phyloP scores from a whole-genome alignment of 2,113 vertebrate genomes.

The Melanocharis versteri region DNA sequence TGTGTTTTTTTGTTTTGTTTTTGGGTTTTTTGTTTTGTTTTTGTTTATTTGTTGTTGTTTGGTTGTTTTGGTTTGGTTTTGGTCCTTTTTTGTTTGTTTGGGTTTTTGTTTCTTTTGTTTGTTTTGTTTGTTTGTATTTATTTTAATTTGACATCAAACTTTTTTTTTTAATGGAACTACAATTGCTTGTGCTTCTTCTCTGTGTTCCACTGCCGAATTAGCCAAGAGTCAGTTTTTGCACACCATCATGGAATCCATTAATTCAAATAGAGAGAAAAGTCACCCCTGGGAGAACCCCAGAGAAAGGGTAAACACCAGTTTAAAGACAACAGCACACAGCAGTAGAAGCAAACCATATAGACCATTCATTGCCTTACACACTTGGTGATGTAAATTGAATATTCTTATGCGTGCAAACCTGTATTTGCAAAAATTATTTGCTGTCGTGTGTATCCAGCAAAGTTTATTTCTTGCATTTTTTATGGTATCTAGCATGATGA shows the following conservation, averaged over 20 bases:
- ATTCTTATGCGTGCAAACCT: neutral
- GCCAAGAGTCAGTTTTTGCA: neutral
- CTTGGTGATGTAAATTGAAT: neutral
- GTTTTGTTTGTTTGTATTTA: neutral
- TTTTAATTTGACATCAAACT: neutral
- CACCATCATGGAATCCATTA: neutral
- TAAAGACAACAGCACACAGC: neutral
- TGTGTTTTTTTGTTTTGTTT: no score
- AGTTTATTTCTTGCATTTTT: neutral
- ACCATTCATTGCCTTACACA: neutral
- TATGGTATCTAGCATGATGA: neutral
- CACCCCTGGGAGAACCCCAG: neutral
- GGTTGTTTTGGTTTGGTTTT: no score
- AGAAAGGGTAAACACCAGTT: neutral
- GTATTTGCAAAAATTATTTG: neutral
- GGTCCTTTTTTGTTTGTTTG: no score
- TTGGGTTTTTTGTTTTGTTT: rapidly evolving
- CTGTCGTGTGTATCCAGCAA: neutral
- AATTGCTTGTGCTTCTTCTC: neutral
- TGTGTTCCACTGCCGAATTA: neutral
- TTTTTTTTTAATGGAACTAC: neutral
- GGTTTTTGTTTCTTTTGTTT: no score
- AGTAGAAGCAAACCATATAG: neutral
- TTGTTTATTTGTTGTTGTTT: no score
- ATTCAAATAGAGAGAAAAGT: neutral